A percentile compares a stretch with the other conserved stretches of the same genome.
These are phyloP conservation scores for Sebastes paucispinis DNA, from an alignment of 2,797 vertebrate species.

Conservation along the genomic window DNA sequence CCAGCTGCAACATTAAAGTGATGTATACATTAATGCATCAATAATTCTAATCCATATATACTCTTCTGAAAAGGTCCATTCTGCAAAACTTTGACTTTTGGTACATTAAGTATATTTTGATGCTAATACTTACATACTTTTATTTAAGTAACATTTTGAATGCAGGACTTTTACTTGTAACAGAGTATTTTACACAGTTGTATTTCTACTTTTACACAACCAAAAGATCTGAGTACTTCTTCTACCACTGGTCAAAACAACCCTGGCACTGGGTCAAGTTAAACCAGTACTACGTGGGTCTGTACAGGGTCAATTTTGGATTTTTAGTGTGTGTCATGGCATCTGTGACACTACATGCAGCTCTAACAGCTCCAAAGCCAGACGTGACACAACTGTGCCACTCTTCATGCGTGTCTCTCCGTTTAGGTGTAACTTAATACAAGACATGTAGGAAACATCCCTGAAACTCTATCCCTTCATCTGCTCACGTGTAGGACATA, in stretches of 20 bases:
- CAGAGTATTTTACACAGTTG: background rate
- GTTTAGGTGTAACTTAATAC: constrained; percentile 38
- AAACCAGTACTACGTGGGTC: background rate
- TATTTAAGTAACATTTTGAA: background rate
- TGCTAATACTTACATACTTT: background rate
- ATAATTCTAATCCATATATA: background rate
- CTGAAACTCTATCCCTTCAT: constrained; percentile 41
- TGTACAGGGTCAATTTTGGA: background rate
- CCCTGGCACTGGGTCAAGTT: background rate
- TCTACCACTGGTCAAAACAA: background rate
- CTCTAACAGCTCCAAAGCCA: background rate
- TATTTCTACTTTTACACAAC: background rate
- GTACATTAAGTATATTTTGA: background rate
- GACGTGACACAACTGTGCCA: constrained; percentile 18
- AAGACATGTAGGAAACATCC: constrained; percentile 35
- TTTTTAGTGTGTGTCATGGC: background rate
- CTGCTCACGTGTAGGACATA: constrained; percentile 42
- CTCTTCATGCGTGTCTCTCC: constrained; percentile 9
- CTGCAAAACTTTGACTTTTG: background rate
- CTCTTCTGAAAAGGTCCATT: background rate
- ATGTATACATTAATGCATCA: background rate
- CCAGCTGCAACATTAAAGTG: background rate
- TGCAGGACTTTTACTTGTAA: background rate
- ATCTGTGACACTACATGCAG: background rate
- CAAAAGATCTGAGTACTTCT: background rate